Percentiles rank a stretch among this genome's conserved stretches.
phyloP scores from a whole-genome alignment of 2,797 vertebrate species.

The Hyperoplus lanceolatus region DNA sequence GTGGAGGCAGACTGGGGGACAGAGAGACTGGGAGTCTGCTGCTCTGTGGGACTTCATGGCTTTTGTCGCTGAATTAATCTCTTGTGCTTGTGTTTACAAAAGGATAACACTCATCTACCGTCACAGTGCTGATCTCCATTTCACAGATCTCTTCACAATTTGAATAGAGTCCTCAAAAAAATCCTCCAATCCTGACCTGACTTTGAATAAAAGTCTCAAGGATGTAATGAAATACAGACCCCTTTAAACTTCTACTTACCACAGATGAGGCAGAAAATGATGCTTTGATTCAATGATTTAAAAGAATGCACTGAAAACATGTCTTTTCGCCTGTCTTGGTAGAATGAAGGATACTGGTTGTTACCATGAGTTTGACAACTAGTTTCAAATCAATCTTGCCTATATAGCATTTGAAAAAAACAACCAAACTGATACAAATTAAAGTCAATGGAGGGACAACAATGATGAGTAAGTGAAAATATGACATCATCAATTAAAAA shows the following conservation, averaged over 20 bases:
- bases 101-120: conserved; percentile 15
- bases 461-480: no score
- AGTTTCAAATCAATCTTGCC: no score
- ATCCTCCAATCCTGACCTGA: neutral
- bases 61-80: conserved; percentile 32
- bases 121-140: neutral
- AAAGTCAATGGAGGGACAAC: no score
- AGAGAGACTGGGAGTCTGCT: neutral
- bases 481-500: no score
- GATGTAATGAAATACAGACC: neutral
- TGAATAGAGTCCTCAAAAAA: neutral
- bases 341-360: no score
- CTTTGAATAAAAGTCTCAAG: neutral
- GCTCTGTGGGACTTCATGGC: neutral
- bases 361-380: no score
- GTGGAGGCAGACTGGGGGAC: neutral
- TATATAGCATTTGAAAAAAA: no score
- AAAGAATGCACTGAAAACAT: neutral
- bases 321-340: no score
- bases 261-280: neutral
- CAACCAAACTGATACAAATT: no score
- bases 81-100: conserved; percentile 13
- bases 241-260: neutral
- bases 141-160: neutral
- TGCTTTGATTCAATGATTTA: neutral